These are phyloP conservation scores for Aplochiton taeniatus DNA, from an alignment of 2,797 vertebrate species.

Conservation along the genomic window DNA sequence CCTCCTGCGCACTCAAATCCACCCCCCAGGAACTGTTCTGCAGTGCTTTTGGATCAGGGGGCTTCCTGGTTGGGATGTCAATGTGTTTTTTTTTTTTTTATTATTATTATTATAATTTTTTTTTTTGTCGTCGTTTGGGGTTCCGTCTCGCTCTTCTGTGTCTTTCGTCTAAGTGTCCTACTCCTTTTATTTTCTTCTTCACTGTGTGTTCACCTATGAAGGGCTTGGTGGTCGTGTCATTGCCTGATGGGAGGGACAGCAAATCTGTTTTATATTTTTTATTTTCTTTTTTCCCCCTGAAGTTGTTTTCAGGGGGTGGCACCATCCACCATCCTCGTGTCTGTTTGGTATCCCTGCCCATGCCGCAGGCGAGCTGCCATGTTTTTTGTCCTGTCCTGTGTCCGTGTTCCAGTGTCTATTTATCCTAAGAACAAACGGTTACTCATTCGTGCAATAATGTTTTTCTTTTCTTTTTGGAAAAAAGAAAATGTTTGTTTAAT, in stretches of 20 bases:
- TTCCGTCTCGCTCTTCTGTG: background rate
- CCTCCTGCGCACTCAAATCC: background rate
- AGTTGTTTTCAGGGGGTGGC: constrained; percentile 20
- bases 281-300: too few relatives aligned
- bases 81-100: constrained; percentile 28
- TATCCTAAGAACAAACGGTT: constrained; percentile 63
- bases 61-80: constrained; percentile 70
- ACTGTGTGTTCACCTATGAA: background rate
- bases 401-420: constrained; percentile 72
- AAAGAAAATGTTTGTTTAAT: constrained; percentile 86
- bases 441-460: constrained; percentile 95
- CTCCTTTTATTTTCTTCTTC: background rate
- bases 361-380: constrained; percentile 67
- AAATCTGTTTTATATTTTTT: too few relatives aligned
- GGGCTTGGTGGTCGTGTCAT: constrained; percentile 30
- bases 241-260: constrained; percentile 1
- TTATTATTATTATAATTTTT: too few relatives aligned
- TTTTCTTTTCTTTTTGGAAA: constrained; percentile 62
- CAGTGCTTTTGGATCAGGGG: constrained; percentile 61
- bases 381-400: constrained; percentile 63
- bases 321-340: constrained; percentile 20
- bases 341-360: constrained; percentile 44
- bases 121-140: constrained; percentile 40
- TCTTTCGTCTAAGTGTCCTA: constrained; percentile 4
- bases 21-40: constrained; percentile 30